These are phyloP conservation scores for Drosophila malerkotliana DNA, from an alignment of 1,140 invertebrate genomes.

Conservation along the genomic window DNA sequence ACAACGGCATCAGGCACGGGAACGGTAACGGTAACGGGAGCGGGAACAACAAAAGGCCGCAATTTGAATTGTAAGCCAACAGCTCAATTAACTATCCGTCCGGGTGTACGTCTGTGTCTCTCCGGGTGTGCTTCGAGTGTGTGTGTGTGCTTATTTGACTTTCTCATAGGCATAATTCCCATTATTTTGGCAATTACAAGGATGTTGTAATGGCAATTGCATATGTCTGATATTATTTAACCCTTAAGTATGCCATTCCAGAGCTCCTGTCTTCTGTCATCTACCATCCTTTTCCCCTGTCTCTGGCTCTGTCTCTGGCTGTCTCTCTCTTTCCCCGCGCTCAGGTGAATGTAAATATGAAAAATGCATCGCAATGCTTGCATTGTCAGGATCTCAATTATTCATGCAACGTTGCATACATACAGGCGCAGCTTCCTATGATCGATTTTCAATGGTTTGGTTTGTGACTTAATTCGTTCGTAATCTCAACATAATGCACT, in stretches of 20 bases:
- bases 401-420: slow-evolving; percentile 26
- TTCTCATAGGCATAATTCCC: slow-evolving; percentile 66
- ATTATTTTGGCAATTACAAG: slow-evolving; percentile 75
- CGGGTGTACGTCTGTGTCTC: slow-evolving; percentile 9
- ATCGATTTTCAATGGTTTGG: not conserved
- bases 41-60: slow-evolving; percentile 46
- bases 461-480: no score
- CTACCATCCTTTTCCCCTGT: not conserved
- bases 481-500: no score
- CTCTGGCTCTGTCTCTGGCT: slow-evolving; percentile 12
- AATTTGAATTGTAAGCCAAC: slow-evolving; percentile 75
- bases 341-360: slow-evolving; percentile 44
- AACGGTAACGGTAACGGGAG: slow-evolving; percentile 33
- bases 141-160: slow-evolving; percentile 33
- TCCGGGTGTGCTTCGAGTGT: not conserved
- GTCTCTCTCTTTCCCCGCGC: not conserved
- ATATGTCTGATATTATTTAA: slow-evolving; percentile 70
- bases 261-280: not conserved
- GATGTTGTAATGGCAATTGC: slow-evolving; percentile 63
- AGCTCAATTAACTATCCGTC: slow-evolving; percentile 79
- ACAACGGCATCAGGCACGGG: slow-evolving; percentile 35
- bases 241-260: slow-evolving; percentile 25
- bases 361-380: slow-evolving; percentile 49
- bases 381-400: slow-evolving; percentile 55
- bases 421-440: not conserved